These are phyloP conservation scores for Furcifer pardalis DNA, from an alignment of 2,797 vertebrate species.

Conservation along the genomic window DNA sequence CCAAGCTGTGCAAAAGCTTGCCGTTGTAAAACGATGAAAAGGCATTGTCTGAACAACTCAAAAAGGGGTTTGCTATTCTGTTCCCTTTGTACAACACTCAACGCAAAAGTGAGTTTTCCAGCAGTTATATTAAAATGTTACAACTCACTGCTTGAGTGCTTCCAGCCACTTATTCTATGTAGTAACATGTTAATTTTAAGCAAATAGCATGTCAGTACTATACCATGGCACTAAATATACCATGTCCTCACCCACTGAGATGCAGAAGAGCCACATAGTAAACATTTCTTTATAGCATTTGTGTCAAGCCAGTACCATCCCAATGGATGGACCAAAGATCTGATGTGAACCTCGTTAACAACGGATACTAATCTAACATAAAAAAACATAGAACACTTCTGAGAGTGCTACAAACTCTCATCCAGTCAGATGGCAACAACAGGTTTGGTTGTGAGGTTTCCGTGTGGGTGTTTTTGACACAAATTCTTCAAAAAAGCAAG, in stretches of 20 bases:
- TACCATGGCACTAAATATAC: background rate
- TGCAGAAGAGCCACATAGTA: background rate
- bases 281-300: background rate
- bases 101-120: conserved; percentile 8
- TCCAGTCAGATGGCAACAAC: conserved; percentile 2
- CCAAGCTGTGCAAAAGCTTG: no score
- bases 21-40: no score
- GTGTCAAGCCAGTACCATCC: background rate
- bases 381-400: background rate
- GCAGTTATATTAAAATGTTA: background rate
- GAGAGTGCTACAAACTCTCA: background rate
- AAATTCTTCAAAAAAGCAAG: no score
- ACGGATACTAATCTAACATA: background rate
- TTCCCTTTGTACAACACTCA: background rate
- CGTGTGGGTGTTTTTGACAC: no score
- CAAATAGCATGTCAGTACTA: no score
- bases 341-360: background rate
- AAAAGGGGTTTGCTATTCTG: background rate
- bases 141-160: background rate
- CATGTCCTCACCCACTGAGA: background rate
- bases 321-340: background rate
- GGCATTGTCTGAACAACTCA: background rate
- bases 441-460: no score
- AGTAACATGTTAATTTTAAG: no score
- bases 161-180: background rate